These are phyloP conservation scores for Glandiceps talaboti DNA, from an alignment of 53 echinoderm and acorn worm species.

Conservation along the genomic window DNA sequence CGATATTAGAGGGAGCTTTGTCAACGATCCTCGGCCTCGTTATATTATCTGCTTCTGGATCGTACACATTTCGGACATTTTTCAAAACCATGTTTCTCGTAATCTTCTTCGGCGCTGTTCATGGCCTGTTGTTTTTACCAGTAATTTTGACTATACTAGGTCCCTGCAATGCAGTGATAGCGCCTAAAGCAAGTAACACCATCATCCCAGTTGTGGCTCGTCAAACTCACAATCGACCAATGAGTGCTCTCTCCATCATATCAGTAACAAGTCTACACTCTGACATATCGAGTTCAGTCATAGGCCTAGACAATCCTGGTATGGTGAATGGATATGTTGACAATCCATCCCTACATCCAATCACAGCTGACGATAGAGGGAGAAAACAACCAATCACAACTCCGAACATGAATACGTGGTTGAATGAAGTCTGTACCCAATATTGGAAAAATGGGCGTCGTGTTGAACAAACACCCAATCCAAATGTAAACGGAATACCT, in stretches of 20 bases:
- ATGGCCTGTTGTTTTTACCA: slow-evolving; percentile 68
- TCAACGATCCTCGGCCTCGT: slow-evolving; percentile 28
- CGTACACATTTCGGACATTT: slow-evolving; percentile 74
- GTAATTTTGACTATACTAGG: slow-evolving; percentile 6
- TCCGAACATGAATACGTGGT: background rate
- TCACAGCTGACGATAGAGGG: background rate
- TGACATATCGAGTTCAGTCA: background rate
- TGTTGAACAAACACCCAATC: background rate
- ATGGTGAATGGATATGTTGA: background rate
- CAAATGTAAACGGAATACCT: no score
- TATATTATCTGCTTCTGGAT: slow-evolving; percentile 26
- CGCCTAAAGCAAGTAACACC: no score
- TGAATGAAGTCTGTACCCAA: background rate
- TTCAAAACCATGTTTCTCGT: slow-evolving; percentile 87
- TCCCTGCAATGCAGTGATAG: background rate
- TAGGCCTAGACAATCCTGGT: background rate
- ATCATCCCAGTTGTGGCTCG: background rate
- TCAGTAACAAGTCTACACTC: no score
- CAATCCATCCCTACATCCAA: background rate
- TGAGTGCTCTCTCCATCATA: no score
- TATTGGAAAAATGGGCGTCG: background rate
- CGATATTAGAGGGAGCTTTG: slow-evolving; percentile 3
- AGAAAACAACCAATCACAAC: background rate
- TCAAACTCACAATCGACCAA: no score
- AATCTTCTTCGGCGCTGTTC: slow-evolving; percentile 55